phyloP scores from a whole-genome alignment of 2,113 vertebrate genomes.

The Crotalus helleri region DNA sequence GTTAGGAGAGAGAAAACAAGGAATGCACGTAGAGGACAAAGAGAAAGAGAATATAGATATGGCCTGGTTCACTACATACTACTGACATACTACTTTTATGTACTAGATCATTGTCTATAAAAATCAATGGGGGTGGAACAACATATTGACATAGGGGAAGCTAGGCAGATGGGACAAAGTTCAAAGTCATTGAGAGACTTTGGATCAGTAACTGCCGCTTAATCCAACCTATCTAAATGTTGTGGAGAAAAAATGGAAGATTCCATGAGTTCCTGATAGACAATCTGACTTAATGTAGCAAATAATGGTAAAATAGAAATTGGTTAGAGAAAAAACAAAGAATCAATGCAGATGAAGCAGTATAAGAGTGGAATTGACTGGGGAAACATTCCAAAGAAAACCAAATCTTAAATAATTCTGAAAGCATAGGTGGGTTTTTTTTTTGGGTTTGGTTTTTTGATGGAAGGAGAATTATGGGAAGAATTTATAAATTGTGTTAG shows the following conservation, averaged over 20 bases:
- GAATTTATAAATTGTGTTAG: neutral
- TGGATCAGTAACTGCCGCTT: neutral
- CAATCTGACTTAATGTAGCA: neutral
- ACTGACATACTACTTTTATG: neutral
- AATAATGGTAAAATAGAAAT: neutral
- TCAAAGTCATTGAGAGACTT: neutral
- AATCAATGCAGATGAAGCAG: neutral
- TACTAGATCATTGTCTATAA: neutral
- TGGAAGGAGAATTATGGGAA: neutral
- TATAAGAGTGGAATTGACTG: neutral
- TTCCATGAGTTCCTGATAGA: neutral
- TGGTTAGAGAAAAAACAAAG: neutral
- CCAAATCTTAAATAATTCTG: neutral
- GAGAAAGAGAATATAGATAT: neutral
- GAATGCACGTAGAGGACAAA: neutral
- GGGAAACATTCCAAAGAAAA: neutral
- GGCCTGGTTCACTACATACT: neutral
- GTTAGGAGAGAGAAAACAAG: neutral
- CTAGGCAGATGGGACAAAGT: neutral
- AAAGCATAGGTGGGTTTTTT: neutral
- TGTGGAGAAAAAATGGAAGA: neutral
- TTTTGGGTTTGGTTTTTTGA: neutral
- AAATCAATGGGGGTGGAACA: neutral
- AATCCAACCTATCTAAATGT: neutral
- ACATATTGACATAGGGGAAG: neutral